Evolutionary conservation across 2,113 vertebrate genomes (phyloP).

Genomic region (Xiphophorus couchianus): DNA sequence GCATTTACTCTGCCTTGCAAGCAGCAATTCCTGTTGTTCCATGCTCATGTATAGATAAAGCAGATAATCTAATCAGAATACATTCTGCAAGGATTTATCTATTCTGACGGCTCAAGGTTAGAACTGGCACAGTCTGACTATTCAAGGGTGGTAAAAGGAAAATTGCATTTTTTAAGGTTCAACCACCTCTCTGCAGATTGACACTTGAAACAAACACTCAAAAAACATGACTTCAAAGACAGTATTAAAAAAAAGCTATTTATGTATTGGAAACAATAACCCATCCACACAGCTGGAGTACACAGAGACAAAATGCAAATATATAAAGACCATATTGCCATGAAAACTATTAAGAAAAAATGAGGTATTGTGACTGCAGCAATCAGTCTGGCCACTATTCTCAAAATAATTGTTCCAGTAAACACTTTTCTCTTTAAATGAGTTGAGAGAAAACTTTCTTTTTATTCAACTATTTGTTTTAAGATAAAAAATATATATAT

Average conservation of each 20-base stretch:
- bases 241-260: constrained; percentile 68
- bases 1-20: constrained; percentile 47
- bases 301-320: constrained; percentile 65
- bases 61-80: constrained; percentile 76
- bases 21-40: constrained; percentile 38
- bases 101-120: constrained; percentile 75
- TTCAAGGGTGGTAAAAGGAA: constrained; percentile 58
- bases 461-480: constrained; percentile 13
- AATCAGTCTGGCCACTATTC: constrained; percentile 10
- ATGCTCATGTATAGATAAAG: constrained; percentile 74
- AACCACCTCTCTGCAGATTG: constrained; percentile 50
- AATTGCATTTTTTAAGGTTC: constrained; percentile 72
- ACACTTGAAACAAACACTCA: constrained; percentile 65
- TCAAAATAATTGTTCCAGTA: constrained; percentile 28
- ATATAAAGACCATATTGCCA: constrained; percentile 63
- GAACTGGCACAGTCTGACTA: constrained; percentile 42
- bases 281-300: constrained; percentile 52
- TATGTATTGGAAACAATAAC: constrained; percentile 78
- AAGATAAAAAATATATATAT: constrained; percentile 8
- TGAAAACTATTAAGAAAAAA: constrained; percentile 67
- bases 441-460: neutral
- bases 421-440: constrained; percentile 14
- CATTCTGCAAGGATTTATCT: constrained; percentile 70
- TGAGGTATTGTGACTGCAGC: constrained; percentile 34
- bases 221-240: constrained; percentile 75